Evolutionary conservation across 2,113 vertebrate genomes (phyloP).

Genomic region (Anguilla rostrata): DNA sequence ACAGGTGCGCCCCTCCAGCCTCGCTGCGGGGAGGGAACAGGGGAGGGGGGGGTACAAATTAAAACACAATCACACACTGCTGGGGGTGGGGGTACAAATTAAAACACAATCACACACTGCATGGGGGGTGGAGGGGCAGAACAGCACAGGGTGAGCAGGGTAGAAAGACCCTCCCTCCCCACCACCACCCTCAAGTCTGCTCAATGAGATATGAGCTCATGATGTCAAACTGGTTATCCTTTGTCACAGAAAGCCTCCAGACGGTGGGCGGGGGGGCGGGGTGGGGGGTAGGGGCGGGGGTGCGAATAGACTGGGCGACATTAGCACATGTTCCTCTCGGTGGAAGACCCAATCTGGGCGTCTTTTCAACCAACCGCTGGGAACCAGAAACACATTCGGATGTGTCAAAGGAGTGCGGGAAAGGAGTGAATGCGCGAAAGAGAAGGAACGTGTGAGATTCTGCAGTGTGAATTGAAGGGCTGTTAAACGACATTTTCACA

Average conservation of each 20-base stretch:
- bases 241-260: neutral
- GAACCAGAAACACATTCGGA: neutral
- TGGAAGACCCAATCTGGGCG: neutral
- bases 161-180: neutral
- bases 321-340: neutral
- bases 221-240: neutral
- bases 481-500: neutral
- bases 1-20: slow-evolving; percentile 69
- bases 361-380: neutral
- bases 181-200: too few species aligned
- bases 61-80: too few species aligned
- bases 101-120: too few species aligned
- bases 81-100: neutral
- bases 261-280: neutral
- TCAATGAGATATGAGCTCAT: neutral
- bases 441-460: neutral
- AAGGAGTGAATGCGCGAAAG: neutral
- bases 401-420: neutral
- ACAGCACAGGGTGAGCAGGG: slow-evolving; percentile 27
- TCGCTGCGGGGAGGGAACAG: slow-evolving; percentile 53
- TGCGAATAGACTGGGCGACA: too few species aligned
- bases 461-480: neutral
- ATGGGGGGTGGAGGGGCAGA: too few species aligned
- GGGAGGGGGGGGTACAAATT: neutral
- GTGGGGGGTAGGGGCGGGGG: too few species aligned